Base-by-base conservation (phyloP, 2,113 vertebrate species). In the Ammodytes marinus region DNA sequence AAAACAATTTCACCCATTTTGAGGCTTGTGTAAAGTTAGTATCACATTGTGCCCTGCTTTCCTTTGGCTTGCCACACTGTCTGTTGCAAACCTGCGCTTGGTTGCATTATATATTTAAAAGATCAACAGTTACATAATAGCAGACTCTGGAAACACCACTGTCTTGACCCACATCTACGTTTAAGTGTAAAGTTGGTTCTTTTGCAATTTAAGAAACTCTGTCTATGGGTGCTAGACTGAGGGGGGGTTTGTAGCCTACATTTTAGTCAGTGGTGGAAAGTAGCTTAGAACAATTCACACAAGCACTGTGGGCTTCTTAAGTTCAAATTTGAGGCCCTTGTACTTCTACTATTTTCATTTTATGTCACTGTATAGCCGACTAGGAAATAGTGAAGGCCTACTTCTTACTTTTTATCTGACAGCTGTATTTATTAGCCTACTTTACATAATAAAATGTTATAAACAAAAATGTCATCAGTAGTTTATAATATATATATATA, bases 91-190 rank as follows among this genome's bases (percentile, higher is more conserved):
- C 19, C 4, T 40, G 58, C 19, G 37, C 55, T 63, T 63, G 3
- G 54, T 58, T 46, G 52, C 58, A 59, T 60, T 65, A 2, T 37
- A 2, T 37, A 75, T 79, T 66, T 12, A 37, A 69, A 57, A 74
- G 39, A 65, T 66, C 12, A 47, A 27, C 19, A 11, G 4, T 68
- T 74, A 64, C 55, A 63, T 70, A 79, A 83, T 67, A 15, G 15
- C 42, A 60, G 11, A 46, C 42, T 65, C 71, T 58, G n/a, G 70
- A 53, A 35, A 58, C 10, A 49, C 2, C 11, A 35, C 9, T 39
- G 13, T 49, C 69, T 69, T 37, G 35, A 63, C 66, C 53, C 63
- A 52, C 43, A 67, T 60, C 40, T 17, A 61, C 80, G 68, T 40
- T 54, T 39, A 67, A 47, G 40, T 40, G 3, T 27, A 15, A 67